phyloP scores from a whole-genome alignment of 2,113 vertebrate genomes.

The Ciconia stormi region DNA sequence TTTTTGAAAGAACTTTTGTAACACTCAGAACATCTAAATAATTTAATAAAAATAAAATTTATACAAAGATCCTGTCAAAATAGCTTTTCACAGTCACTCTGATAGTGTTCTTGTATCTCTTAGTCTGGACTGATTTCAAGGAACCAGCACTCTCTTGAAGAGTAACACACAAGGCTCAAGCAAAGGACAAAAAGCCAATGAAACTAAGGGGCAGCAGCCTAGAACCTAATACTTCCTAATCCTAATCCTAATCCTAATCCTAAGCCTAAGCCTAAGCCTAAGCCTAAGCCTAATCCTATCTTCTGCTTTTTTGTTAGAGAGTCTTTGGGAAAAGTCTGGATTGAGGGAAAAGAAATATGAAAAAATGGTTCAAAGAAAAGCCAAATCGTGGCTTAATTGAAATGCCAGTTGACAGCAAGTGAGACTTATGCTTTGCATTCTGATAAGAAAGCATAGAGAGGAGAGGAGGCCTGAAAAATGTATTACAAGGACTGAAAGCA shows the following conservation, averaged over 20 bases:
- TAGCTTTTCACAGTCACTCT: neutral
- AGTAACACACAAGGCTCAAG: neutral
- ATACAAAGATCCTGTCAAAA: neutral
- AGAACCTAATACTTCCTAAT: neutral
- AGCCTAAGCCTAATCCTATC: neutral
- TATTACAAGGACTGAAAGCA: neutral
- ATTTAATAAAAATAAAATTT: neutral
- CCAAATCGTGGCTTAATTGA: neutral
- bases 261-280: neutral
- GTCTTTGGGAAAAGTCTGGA: neutral
- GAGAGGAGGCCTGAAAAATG: neutral
- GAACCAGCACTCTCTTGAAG: neutral
- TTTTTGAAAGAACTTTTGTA: neutral
- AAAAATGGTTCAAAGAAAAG: neutral
- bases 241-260: neutral
- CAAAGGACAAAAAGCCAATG: neutral
- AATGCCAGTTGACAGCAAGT: neutral
- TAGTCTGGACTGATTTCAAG: neutral
- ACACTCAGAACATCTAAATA: neutral
- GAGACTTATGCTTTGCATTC: neutral
- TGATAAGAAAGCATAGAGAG: neutral
- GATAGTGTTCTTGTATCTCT: neutral
- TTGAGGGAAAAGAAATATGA: neutral
- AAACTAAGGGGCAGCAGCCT: neutral
- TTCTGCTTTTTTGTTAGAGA: neutral